Conservation (phyloP, 2,888 invertebrate genomes). For the Deroplatys truncata region DNA sequence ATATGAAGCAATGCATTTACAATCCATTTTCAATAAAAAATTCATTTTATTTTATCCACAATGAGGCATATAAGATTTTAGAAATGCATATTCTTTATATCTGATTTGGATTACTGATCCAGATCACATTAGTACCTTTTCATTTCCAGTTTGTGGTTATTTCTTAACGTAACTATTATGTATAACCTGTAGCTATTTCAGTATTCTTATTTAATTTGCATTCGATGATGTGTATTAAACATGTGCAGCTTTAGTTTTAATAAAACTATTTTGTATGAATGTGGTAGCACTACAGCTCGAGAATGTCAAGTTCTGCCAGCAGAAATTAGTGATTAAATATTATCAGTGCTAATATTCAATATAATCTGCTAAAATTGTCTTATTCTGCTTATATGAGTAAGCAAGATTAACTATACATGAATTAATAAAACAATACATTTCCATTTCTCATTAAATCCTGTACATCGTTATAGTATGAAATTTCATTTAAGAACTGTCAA, state of each 20-base stretch:
- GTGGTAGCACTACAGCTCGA: neutral
- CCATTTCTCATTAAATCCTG: neutral
- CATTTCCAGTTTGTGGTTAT: neutral
- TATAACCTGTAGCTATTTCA: neutral
- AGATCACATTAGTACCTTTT: neutral
- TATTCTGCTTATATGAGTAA: neutral
- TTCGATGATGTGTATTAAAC: neutral
- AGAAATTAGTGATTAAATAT: neutral
- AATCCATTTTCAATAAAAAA: too few species aligned
- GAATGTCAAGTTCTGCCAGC: neutral
- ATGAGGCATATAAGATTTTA: too few species aligned
- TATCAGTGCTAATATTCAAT: neutral
- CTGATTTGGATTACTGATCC: neutral
- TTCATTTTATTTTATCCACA: too few species aligned
- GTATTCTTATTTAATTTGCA: neutral
- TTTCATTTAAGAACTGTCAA: neutral
- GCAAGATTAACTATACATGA: neutral
- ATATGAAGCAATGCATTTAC: too few species aligned
- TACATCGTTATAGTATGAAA: neutral
- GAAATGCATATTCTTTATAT: too few species aligned
- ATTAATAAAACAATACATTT: neutral
- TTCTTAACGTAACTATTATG: neutral
- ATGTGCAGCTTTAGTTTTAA: neutral
- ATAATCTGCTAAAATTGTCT: neutral
- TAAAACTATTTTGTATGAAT: neutral